Conservation (phyloP, 2,888 invertebrate species). For the Auanema freiburgensis region DNA sequence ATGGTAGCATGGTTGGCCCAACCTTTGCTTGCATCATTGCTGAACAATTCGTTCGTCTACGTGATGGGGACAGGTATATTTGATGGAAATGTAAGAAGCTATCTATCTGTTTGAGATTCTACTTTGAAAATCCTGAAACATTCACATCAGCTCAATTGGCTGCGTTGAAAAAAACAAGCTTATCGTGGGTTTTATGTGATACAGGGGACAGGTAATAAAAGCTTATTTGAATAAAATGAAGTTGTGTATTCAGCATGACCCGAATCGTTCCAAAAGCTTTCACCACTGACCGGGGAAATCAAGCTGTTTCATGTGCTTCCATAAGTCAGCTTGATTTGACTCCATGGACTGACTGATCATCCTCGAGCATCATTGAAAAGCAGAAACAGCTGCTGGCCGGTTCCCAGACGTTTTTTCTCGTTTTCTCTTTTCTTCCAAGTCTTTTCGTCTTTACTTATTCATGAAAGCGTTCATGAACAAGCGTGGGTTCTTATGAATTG, state of each 20-base stretch:
- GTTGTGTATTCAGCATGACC: constrained; percentile 30
- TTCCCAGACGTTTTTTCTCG: too few species aligned
- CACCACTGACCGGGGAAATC: constrained; percentile 36
- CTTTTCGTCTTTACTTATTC: too few species aligned
- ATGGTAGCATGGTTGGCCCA: constrained; percentile 67
- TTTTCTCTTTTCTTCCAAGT: too few species aligned
- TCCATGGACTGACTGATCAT: constrained; percentile 46
- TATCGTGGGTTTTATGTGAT: constrained; percentile 41
- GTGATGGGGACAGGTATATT: constrained; percentile 67
- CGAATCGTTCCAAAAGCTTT: constrained; percentile 34
- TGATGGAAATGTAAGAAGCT: neutral
- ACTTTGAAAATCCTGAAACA: constrained; percentile 47
- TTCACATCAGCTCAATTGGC: constrained; percentile 52
- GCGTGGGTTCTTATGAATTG: too few species aligned
- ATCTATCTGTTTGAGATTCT: constrained; percentile 38
- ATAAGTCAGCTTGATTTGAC: constrained; percentile 50
- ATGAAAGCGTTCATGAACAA: too few species aligned
- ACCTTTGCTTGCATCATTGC: constrained; percentile 68
- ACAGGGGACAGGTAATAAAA: constrained; percentile 41
- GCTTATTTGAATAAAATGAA: neutral
- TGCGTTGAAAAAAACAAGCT: constrained; percentile 31
- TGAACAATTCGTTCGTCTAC: constrained; percentile 67
- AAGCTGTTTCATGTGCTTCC: constrained; percentile 50
- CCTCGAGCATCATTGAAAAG: too few species aligned
- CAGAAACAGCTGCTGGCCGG: too few species aligned